phyloP scores from a whole-genome alignment of 2,888 invertebrate genomes.

The Andricus quercusramuli region DNA sequence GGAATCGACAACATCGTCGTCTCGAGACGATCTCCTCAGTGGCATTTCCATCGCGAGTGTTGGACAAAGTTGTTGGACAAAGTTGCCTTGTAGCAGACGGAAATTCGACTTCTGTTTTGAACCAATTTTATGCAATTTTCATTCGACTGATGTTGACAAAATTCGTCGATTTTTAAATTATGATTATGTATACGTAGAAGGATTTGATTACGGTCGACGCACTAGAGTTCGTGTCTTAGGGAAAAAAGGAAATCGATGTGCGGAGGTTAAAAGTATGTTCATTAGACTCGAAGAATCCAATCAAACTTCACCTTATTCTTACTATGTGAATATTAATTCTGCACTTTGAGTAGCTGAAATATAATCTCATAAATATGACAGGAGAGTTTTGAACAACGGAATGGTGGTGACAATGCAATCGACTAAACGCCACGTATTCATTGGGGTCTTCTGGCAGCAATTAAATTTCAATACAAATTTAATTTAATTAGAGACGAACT shows the following conservation, averaged over 20 bases:
- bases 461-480: slow-evolving; percentile 7
- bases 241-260: background rate
- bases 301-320: too few relatives aligned
- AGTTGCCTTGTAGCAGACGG: too few relatives aligned
- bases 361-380: background rate
- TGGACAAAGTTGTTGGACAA: too few relatives aligned
- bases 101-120: too few relatives aligned
- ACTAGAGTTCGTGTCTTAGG: background rate
- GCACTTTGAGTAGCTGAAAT: background rate
- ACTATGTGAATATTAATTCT: background rate
- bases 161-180: background rate
- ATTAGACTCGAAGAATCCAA: too few relatives aligned
- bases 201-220: background rate
- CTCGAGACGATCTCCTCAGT: too few relatives aligned
- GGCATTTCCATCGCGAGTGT: too few relatives aligned
- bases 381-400: background rate
- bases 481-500: background rate
- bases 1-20: too few relatives aligned
- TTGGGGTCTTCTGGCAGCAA: background rate
- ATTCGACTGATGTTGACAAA: background rate
- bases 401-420: background rate
- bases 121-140: background rate
- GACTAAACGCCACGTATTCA: background rate
- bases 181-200: background rate
- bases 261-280: background rate